A percentile compares a stretch with the other conserved stretches of the same genome.
Evolutionary conservation across 2,888 invertebrate species (phyloP).

Genomic region (Lasioglossum lativentre): DNA sequence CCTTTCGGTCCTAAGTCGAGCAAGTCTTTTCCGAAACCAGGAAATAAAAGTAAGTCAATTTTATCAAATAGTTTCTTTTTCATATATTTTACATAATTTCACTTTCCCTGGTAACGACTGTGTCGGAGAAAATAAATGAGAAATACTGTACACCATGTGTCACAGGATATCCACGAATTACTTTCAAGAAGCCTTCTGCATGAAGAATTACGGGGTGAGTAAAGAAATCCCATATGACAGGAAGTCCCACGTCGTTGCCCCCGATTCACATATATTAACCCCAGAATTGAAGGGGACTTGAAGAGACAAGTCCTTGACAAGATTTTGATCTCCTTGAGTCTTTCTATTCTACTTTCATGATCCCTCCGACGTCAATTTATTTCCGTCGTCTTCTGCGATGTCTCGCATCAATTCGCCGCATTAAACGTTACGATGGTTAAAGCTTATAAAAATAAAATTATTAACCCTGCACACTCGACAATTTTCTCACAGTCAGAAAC

Average conservation of each 20-base stretch:
- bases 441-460: neutral
- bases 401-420: neutral
- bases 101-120: neutral
- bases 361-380: constrained; percentile 1
- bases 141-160: neutral
- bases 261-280: constrained; percentile 57
- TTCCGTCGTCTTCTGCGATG: neutral
- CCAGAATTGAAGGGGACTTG: constrained; percentile 46
- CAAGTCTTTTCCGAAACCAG: too few species aligned
- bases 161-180: neutral
- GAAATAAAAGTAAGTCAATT: neutral
- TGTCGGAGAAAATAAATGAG: neutral
- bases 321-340: constrained; percentile 49
- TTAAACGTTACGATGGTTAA: neutral
- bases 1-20: too few species aligned
- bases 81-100: neutral
- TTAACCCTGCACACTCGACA: neutral
- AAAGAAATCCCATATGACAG: constrained; percentile 57
- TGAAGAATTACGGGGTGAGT: constrained; percentile 32
- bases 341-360: constrained; percentile 16
- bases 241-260: constrained; percentile 46
- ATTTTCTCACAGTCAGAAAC: neutral
- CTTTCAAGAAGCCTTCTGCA: constrained; percentile 4
- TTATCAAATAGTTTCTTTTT: neutral
- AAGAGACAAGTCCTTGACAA: constrained; percentile 44